Base-by-base conservation (phyloP, 2,888 invertebrate genomes). In the Criorhina ranunculi region DNA sequence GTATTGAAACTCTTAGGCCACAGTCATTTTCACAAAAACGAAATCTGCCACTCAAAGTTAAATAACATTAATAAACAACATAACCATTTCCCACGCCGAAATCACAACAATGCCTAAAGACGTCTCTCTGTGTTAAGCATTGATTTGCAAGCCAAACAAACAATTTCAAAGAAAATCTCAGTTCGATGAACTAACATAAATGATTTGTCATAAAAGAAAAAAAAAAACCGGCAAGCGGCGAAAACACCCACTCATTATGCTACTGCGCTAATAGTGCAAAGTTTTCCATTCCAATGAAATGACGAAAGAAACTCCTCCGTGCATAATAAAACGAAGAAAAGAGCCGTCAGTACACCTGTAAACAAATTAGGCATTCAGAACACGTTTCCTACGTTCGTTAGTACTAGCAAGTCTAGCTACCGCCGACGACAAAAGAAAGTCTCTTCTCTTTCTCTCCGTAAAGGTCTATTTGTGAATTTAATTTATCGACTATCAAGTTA, bases 301-400 rank as follows among this genome's bases (percentile, higher is more conserved):
- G 57, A 69, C 55, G 66, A 79, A 73, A 72, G 66, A 60, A 73
- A 80, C 75, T 53, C 44, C 60, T 37, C 11, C n/a, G 57, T 79
- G 78, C 64, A 79, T 79, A 79, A 29, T 60, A 75, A 67, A 75
- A 44, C 62, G 29, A 17, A 70, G 31, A 46, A 19, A 33, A 31
- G 60, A 62, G 11, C 19, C 29, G 24, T 59, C 70, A 60, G 15
- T 49, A 17, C 49, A 70, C 46, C 70, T 70, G 70, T 37, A 60
- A 12, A n/a, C 33, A 40, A 44, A 62, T 62, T 73, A 35, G 15
- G 42, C 53, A 73, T 73, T 73, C 73, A 73, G 73, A 73, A 73
- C 73, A 64, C 40, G 62, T 55, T 19, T 53, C 31, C 24, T 29
- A 29, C 49, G 24, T 49, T 64, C 12, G 49, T 49, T 9, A 49